Evolutionary conservation across 1,140 invertebrate genomes (phyloP).

Genomic region (Cryptotermes secundus): DNA sequence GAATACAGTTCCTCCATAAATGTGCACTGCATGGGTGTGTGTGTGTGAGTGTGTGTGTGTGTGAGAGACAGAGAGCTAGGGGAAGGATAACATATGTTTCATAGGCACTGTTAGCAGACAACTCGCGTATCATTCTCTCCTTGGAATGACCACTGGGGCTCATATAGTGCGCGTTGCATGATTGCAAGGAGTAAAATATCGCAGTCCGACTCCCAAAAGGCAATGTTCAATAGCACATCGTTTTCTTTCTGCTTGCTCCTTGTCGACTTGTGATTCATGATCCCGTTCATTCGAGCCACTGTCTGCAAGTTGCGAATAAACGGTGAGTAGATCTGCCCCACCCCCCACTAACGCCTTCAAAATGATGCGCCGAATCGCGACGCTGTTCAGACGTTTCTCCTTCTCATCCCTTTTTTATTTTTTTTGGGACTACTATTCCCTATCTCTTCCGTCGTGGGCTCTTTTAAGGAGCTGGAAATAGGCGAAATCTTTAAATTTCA

Average conservation of each 20-base stretch:
- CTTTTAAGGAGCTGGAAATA: background rate
- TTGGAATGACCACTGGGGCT: background rate
- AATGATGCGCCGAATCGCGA: background rate
- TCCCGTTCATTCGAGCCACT: background rate
- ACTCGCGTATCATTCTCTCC: background rate
- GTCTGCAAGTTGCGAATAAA: constrained; percentile 19
- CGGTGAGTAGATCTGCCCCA: background rate
- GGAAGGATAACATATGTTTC: background rate
- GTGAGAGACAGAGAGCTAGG: no score
- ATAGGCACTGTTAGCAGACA: background rate
- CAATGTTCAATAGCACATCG: background rate
- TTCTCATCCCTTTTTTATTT: background rate
- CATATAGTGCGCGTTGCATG: background rate
- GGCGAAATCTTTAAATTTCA: background rate
- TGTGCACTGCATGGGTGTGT: no score
- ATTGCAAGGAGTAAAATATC: constrained; percentile 9
- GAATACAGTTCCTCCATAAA: no score
- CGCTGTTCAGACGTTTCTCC: background rate
- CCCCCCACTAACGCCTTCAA: background rate
- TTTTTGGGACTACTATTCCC: background rate
- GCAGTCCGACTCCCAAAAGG: background rate
- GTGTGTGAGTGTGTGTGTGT: no score
- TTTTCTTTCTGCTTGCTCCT: background rate
- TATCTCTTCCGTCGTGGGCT: background rate
- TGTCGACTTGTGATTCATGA: background rate